Conservation (phyloP, 1,140 invertebrate genomes). For the Drosophila ananassae region DNA sequence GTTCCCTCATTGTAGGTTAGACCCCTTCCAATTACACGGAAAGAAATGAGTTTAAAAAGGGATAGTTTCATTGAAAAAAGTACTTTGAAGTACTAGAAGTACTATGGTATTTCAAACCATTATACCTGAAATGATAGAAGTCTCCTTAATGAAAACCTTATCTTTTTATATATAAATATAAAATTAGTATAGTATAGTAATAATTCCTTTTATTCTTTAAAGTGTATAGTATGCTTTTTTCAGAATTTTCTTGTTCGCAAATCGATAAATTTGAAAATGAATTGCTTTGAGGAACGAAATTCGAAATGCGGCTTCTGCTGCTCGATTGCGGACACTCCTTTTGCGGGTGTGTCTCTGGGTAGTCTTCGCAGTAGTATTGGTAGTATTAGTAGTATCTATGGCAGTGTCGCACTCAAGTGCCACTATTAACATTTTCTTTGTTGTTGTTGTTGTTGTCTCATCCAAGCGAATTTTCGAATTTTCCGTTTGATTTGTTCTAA, state of each 20-base stretch:
- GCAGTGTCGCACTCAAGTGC: conserved; percentile 28
- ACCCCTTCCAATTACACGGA: conserved; percentile 3
- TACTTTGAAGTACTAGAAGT: too few species aligned
- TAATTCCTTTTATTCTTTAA: neutral
- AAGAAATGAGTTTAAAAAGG: neutral
- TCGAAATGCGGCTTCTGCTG: conserved; percentile 70
- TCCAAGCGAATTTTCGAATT: conserved; percentile 66
- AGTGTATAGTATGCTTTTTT: conserved; percentile 12
- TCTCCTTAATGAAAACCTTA: too few species aligned
- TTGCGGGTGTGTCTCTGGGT: conserved; percentile 39
- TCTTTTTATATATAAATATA: too few species aligned
- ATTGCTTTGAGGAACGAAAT: conserved; percentile 61
- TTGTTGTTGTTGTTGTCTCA: neutral
- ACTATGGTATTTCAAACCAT: too few species aligned
- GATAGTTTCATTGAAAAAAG: neutral
- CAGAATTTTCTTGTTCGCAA: conserved; percentile 56
- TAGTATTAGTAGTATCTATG: conserved; percentile 1
- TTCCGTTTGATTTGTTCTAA: conserved; percentile 79
- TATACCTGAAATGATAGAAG: too few species aligned
- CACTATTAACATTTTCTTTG: conserved; percentile 48
- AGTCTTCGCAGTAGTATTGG: neutral
- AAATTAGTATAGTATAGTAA: neutral
- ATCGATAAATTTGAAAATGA: conserved; percentile 76
- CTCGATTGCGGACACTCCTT: conserved; percentile 69
- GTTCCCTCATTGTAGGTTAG: conserved; percentile 46